Percentiles rank a stretch among this genome's conserved stretches.
Evolutionary conservation across 1,140 invertebrate genomes (phyloP).

Genomic region (Pseudobourletiella spinata): DNA sequence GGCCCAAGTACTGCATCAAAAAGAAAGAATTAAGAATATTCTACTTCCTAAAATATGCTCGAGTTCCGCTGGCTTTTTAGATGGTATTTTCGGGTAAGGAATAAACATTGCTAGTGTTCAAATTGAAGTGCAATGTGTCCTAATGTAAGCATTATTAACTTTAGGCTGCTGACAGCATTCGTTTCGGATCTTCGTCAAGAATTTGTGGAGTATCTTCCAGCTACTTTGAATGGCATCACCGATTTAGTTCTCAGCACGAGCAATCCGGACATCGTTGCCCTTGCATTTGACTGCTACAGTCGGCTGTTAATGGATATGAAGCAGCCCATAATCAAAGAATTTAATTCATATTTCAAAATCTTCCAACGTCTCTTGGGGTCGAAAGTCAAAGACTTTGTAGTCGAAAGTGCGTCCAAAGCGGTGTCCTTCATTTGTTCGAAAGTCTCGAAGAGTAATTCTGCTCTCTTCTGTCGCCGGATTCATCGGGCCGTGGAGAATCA

Average conservation of each 20-base stretch:
- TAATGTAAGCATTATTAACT: no score
- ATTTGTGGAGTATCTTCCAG: not conserved
- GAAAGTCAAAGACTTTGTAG: not conserved
- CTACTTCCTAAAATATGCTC: not conserved
- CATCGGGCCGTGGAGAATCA: not conserved
- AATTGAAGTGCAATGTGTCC: not conserved
- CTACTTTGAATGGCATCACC: not conserved
- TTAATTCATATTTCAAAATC: not conserved
- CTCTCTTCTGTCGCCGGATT: not conserved
- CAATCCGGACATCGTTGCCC: not conserved
- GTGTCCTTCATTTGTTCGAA: not conserved
- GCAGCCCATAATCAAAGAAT: not conserved
- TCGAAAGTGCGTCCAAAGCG: not conserved
- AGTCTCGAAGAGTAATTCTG: not conserved
- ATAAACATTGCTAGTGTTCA: not conserved
- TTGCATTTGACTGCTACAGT: not conserved
- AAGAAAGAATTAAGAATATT: not conserved
- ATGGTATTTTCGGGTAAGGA: not conserved
- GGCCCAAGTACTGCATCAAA: not conserved
- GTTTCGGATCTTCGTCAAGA: not conserved
- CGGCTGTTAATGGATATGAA: not conserved
- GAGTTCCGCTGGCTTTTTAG: not conserved
- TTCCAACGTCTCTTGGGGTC: not conserved
- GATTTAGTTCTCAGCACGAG: not conserved
- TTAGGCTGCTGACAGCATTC: not conserved